These are phyloP conservation scores for Tanytarsus gracilentus DNA, from an alignment of 2,888 invertebrate species.

Conservation along the genomic window DNA sequence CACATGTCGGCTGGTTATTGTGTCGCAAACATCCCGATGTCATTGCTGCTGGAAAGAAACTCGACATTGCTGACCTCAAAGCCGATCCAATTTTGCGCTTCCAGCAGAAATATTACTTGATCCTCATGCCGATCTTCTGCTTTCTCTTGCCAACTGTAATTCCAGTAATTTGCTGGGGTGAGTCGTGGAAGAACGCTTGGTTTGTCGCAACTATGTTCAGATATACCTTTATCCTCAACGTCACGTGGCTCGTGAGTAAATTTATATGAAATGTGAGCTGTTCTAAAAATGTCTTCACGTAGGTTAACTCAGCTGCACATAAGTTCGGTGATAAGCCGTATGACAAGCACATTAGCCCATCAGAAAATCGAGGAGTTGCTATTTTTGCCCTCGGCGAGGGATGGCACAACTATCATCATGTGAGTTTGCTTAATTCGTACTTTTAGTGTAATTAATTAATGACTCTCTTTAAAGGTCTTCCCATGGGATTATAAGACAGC, in stretches of 20 bases:
- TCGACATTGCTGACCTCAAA: conserved; percentile 69
- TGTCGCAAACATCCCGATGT: conserved; percentile 87
- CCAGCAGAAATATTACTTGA: conserved; percentile 69
- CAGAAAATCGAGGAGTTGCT: conserved; percentile 16
- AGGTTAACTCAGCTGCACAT: conserved; percentile 57
- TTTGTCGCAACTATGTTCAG: conserved; percentile 59
- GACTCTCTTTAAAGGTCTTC: conserved; percentile 43
- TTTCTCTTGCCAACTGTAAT: conserved; percentile 61
- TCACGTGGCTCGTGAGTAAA: conserved; percentile 79
- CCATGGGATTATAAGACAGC: conserved; percentile 52
- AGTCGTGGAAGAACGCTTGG: conserved; percentile 55
- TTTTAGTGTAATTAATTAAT: background rate
- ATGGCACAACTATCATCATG: conserved; percentile 85
- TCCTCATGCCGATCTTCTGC: conserved; percentile 56
- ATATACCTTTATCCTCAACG: conserved; percentile 62
- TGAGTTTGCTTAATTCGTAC: conserved; percentile 34
- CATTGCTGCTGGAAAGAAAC: conserved; percentile 70
- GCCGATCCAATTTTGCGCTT: conserved; percentile 66
- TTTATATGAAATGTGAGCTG: conserved; percentile 40
- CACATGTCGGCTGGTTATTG: conserved; percentile 91
- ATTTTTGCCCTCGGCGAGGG: conserved; percentile 23
- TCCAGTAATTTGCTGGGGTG: conserved; percentile 64
- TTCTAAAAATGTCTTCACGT: background rate
- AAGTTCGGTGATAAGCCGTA: conserved; percentile 86
- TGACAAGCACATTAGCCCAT: conserved; percentile 61